phyloP scores from a whole-genome alignment of 2,797 vertebrate species.

The Sebastes paucispinis region DNA sequence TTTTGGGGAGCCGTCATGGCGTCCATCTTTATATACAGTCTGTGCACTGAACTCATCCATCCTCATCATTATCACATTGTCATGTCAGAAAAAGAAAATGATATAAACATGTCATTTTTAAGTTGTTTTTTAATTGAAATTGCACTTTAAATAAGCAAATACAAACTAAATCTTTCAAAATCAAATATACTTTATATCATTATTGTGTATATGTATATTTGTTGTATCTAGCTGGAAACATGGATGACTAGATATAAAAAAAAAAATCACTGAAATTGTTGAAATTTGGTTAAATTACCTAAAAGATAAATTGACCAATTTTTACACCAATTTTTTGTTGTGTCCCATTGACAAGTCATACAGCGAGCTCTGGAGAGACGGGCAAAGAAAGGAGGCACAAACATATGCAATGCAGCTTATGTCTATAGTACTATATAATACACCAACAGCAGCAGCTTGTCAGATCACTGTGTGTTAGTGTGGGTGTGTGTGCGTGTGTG shows the following conservation, averaged over 20 bases:
- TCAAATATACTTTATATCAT: neutral
- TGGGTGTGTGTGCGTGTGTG: neutral
- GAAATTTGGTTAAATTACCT: neutral
- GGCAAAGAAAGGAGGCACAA: neutral
- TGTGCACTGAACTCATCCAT: neutral
- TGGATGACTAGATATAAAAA: neutral
- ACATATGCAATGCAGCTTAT: slow-evolving; percentile 12
- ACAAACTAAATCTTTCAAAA: neutral
- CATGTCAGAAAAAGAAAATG: neutral
- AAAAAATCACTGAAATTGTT: neutral
- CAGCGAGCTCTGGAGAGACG: slow-evolving; percentile 37
- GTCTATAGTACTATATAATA: neutral
- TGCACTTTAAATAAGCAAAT: neutral
- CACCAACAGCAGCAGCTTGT: slow-evolving; percentile 14
- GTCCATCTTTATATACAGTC: too few relatives aligned
- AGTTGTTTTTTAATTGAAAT: neutral
- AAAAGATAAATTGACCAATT: neutral
- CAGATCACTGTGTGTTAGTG: neutral
- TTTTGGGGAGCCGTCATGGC: too few relatives aligned
- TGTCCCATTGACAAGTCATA: neutral
- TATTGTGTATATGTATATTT: neutral
- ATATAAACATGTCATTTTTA: neutral
- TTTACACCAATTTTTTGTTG: too few relatives aligned
- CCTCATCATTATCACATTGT: neutral
- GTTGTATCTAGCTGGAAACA: neutral